A percentile compares a stretch with the other conserved stretches of the same genome.
Evolutionary conservation across 2,797 vertebrate genomes (phyloP).

Genomic region (Myotis myotis): DNA sequence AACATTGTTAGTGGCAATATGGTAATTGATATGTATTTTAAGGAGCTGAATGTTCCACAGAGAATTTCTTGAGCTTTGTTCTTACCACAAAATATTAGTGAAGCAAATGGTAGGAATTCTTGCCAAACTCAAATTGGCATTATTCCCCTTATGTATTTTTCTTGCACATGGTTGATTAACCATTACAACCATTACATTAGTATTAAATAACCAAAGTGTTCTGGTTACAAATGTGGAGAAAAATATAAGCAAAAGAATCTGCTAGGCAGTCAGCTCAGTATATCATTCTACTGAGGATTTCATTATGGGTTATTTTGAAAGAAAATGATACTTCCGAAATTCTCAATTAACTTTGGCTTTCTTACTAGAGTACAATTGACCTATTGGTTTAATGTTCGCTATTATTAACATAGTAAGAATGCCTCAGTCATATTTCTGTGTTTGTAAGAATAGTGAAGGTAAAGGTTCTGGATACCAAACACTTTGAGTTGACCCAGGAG

Average conservation of each 20-base stretch:
- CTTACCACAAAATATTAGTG: slow-evolving; percentile 67
- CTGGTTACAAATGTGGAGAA: slow-evolving; percentile 67
- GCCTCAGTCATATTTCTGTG: background rate
- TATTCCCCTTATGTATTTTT: slow-evolving; percentile 68
- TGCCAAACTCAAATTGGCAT: slow-evolving; percentile 63
- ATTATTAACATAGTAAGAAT: background rate
- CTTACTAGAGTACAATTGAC: background rate
- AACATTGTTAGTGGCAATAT: background rate
- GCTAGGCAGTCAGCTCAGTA: slow-evolving; percentile 53
- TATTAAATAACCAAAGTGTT: slow-evolving; percentile 56
- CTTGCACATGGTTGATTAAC: slow-evolving; percentile 74
- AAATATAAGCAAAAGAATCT: slow-evolving; percentile 54
- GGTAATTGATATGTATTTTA: background rate
- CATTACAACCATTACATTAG: slow-evolving; percentile 23
- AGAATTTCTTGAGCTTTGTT: slow-evolving; percentile 56
- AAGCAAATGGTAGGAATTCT: slow-evolving; percentile 70
- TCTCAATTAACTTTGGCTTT: slow-evolving; percentile 60
- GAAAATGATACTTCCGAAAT: slow-evolving; percentile 50
- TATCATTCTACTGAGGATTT: background rate
- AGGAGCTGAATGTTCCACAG: slow-evolving; percentile 33
- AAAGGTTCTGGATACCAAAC: background rate
- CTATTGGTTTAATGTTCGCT: background rate
- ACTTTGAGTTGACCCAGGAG: background rate
- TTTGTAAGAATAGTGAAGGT: background rate
- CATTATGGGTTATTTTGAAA: slow-evolving; percentile 62